Conservation (phyloP, 2,113 vertebrate genomes). For the Haemorhous mexicanus region DNA sequence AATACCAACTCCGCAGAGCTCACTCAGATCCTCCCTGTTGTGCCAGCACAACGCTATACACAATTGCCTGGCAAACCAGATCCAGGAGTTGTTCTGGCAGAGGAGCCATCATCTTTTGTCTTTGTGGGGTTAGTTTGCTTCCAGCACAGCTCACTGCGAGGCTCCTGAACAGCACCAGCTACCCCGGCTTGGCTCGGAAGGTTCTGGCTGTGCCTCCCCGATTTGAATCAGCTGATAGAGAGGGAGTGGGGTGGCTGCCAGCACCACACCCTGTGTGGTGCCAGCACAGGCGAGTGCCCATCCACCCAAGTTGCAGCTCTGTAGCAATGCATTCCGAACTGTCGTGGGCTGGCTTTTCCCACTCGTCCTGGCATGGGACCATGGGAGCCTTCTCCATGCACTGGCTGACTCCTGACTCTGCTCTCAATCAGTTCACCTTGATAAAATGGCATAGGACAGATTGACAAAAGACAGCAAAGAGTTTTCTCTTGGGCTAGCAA, state of each 20-base stretch:
- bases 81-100: not conserved
- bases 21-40: not conserved
- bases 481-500: not conserved
- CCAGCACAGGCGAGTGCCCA: not conserved
- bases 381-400: not conserved
- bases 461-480: not conserved
- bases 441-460: not conserved
- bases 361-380: not conserved
- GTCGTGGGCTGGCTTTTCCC: not conserved
- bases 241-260: not conserved
- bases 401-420: not conserved
- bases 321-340: not conserved
- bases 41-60: fast-evolving
- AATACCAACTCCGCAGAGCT: not conserved
- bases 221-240: not conserved
- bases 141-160: not conserved
- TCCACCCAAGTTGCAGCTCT: not conserved
- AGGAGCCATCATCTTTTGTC: not conserved
- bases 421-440: not conserved
- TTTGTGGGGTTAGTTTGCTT: not conserved
- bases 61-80: not conserved
- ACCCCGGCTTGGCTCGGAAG: fast-evolving
- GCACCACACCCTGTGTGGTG: not conserved
- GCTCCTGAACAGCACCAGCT: not conserved
- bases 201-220: not conserved